Conservation (phyloP, 2,113 vertebrate genomes). For the Lagenorhynchus albirostris region DNA sequence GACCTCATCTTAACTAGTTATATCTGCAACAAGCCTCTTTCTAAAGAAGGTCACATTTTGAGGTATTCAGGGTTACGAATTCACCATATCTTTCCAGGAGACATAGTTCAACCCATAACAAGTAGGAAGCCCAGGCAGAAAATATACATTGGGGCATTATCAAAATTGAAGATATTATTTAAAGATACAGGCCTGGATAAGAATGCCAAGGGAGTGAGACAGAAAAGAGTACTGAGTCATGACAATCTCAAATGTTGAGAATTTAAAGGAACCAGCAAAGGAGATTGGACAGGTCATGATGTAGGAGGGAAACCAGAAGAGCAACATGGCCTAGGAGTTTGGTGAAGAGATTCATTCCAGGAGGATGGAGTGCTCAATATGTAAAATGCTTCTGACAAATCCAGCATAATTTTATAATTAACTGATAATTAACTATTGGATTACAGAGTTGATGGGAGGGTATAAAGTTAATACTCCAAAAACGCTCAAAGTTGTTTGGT, state of each 20-base stretch:
- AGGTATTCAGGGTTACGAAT: not conserved
- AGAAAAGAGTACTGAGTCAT: not conserved
- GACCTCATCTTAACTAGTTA: not conserved
- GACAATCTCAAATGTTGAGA: not conserved
- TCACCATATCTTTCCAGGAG: not conserved
- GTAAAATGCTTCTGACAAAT: not conserved
- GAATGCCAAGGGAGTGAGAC: not conserved
- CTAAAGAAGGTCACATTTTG: not conserved
- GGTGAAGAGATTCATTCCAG: not conserved
- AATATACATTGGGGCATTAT: not conserved
- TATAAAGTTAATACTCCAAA: not conserved
- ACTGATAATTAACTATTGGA: not conserved
- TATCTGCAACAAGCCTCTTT: not conserved
- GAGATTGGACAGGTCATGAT: not conserved
- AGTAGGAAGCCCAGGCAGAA: not conserved
- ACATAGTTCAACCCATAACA: not conserved
- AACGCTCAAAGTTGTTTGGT: not conserved
- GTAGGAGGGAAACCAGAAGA: not conserved
- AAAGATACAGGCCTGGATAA: not conserved
- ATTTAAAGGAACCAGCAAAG: not conserved
- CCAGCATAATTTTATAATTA: not conserved
- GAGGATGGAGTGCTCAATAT: not conserved
- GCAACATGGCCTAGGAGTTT: not conserved
- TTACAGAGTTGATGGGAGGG: not conserved
- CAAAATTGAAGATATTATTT: not conserved